phyloP scores from a whole-genome alignment of 2,888 invertebrate species.

The Hydroisotoma schaefferi region DNA sequence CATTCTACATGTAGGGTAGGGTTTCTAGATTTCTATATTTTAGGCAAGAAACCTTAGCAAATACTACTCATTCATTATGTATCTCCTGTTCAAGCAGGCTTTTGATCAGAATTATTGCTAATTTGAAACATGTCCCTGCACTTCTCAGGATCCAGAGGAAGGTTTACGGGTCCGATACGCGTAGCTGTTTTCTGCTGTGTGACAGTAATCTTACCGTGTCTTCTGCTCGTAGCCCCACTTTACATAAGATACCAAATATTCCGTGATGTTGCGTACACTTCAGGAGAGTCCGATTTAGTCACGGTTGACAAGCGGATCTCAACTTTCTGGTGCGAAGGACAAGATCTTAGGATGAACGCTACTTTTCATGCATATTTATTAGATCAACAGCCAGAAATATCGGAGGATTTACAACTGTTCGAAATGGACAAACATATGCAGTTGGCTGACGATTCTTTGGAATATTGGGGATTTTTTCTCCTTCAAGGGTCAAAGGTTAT shows the following conservation, averaged over 20 bases:
- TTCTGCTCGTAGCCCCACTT: constrained; percentile 70
- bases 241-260: constrained; percentile 72
- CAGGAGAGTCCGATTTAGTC: constrained; percentile 79
- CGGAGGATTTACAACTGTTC: constrained; percentile 65
- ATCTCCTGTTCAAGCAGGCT: too few species aligned
- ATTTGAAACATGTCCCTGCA: not conserved
- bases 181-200: constrained; percentile 73
- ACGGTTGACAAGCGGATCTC: constrained; percentile 79
- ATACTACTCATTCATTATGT: too few species aligned
- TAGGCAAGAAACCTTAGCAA: too few species aligned
- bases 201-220: constrained; percentile 70
- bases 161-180: constrained; percentile 63
- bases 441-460: constrained; percentile 76
- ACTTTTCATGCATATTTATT: constrained; percentile 69
- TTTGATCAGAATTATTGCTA: too few species aligned
- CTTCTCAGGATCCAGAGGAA: constrained; percentile 19
- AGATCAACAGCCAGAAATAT: constrained; percentile 67
- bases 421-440: constrained; percentile 75
- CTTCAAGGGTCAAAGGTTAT: constrained; percentile 72
- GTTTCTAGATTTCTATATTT: not conserved
- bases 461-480: constrained; percentile 85
- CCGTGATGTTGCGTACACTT: constrained; percentile 71
- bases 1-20: not conserved
- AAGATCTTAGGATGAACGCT: constrained; percentile 72
- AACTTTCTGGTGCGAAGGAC: constrained; percentile 72